Percentiles rank a stretch among this genome's conserved stretches.
Evolutionary conservation across 2,797 vertebrate genomes (phyloP).

Genomic region (Avahi laniger): DNA sequence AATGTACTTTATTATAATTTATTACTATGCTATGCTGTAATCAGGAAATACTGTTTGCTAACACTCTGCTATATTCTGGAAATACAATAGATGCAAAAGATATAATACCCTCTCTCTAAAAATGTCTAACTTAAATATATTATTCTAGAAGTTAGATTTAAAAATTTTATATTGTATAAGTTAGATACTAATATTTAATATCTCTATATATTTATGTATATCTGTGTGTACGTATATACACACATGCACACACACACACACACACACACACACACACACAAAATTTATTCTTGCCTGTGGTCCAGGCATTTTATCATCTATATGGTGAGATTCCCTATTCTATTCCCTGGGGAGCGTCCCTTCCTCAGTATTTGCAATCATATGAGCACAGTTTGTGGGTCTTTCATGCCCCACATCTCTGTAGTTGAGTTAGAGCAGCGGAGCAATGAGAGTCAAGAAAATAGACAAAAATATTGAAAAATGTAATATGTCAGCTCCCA

Average conservation of each 20-base stretch:
- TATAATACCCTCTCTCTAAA: background rate
- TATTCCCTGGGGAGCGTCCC: background rate
- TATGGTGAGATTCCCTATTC: background rate
- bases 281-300: background rate
- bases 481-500: rapidly evolving
- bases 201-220: background rate
- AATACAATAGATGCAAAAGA: background rate
- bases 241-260: too few species aligned
- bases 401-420: background rate
- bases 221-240: too few species aligned
- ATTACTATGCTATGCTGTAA: background rate
- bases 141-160: background rate
- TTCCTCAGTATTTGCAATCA: background rate
- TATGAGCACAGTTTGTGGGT: background rate
- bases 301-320: background rate
- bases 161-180: background rate
- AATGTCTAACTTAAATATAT: background rate
- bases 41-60: background rate
- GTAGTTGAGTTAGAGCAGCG: background rate
- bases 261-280: background rate
- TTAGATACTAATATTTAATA: background rate
- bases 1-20: background rate
- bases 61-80: background rate
- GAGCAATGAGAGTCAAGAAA: background rate
- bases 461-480: rapidly evolving